Evolutionary conservation across 1,140 invertebrate species (phyloP).

Genomic region (Ridgeia piscesae): DNA sequence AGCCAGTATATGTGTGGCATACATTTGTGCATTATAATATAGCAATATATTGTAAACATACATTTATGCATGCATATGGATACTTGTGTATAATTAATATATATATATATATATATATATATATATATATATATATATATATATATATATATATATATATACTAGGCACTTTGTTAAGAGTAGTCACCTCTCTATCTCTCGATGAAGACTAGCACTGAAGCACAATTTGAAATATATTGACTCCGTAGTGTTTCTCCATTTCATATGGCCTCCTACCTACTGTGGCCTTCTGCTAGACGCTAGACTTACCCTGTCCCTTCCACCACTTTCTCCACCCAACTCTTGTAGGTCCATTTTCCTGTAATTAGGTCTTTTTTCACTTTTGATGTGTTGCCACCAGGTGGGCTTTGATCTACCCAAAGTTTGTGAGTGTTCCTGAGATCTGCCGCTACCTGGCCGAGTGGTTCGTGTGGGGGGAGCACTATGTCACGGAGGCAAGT

Average conservation of each 20-base stretch:
- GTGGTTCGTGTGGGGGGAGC: conserved; percentile 31
- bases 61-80: neutral
- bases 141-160: neutral
- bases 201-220: too few relatives aligned
- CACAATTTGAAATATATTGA: too few relatives aligned
- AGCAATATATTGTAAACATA: neutral
- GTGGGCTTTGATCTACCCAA: conserved; percentile 54
- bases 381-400: conserved; percentile 35
- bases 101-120: neutral
- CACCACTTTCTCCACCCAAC: too few relatives aligned
- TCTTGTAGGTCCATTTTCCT: too few relatives aligned
- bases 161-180: neutral
- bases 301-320: too few relatives aligned
- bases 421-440: conserved; percentile 55
- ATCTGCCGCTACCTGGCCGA: conserved; percentile 46
- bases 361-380: neutral
- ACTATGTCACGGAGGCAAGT: conserved; percentile 34
- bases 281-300: too few relatives aligned
- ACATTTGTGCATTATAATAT: too few relatives aligned
- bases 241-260: too few relatives aligned
- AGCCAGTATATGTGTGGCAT: too few relatives aligned
- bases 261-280: too few relatives aligned
- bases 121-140: neutral
- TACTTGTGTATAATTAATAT: neutral
- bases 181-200: too few relatives aligned